Base-by-base conservation (phyloP, 2,113 vertebrate species). In the Leucosticte australis region DNA sequence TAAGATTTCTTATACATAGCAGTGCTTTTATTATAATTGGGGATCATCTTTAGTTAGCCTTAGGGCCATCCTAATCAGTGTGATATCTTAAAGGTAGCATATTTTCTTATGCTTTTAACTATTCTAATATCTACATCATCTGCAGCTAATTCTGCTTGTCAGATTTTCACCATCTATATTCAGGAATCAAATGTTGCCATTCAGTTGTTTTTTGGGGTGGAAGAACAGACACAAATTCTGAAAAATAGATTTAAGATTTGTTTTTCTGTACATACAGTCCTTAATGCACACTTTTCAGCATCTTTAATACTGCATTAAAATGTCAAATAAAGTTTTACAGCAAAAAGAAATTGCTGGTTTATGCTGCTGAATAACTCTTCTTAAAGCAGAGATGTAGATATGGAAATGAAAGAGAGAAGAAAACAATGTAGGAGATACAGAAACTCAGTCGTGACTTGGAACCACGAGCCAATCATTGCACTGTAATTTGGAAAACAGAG, bases 381-480 rank as follows among this genome's bases (percentile, higher is more conserved):
- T 60, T 60, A 60, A 60, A 60, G 24, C 52, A 83, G 93, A 95
- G 80, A 46, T 78, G 47, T 70, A 93, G 90, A 64, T 87, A 78
- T 76, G 41, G 44, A 79, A 94, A 92, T 87, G 69, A 94, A 95
- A 95, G 33, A 64, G 44, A 92, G 74, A 93, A 94, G 76, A 91
- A 96, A 95, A 94, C 49, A 91, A 92, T 57, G 87, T 85, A 95
- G 77, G 77, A 91, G 95, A 92, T 73, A 84, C 18, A 92, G 87
- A 95, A 94, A 84, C 69, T 96, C 77, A 84, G 87, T 97, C 87
- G 74, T 95, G 96, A 96, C 92, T 96, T 62, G 87, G 56, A 95
- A 56, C 92, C 82, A 78, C 2, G 6, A 95, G 41, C 27, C 60
- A 91, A 76, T 92, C 91, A 97, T 75, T 92, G 81, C 46, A 52